Evolutionary conservation across 2,888 invertebrate species (phyloP), one percentile per base, ranked within the genome.

Genomic region (Eupithecia vulgata): DNA sequence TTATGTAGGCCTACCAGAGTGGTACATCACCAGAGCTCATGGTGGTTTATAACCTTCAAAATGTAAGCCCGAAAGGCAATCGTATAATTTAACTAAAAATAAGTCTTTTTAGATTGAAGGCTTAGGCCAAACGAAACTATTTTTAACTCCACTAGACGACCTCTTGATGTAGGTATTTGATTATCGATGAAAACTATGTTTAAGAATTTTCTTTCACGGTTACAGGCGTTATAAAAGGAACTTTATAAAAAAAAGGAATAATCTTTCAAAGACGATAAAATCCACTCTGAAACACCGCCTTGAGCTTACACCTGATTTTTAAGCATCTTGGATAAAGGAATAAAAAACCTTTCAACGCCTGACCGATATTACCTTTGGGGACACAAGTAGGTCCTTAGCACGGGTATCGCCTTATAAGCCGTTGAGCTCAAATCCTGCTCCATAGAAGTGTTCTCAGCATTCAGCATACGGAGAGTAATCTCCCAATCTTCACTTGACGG

Each of bases 401-500:
- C 57, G 57, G 21, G 25, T 52, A 21, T 25, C 57, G 61, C 72
- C 40, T n/a, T 30, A 25, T 72, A 72, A 72, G 74, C 69, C 61
- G 13, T 59, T 59, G 35, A 68, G 70, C 74, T 25, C 21, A 52
- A 21, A 71, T 42, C 61, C n/a, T 52, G 21, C 48, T 65, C 65
- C 37, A 57, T 57, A 66, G 68, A 69, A 74, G 74, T 62, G 68
- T 37, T 52, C 72, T 68, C 67, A 42, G 59, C 64, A 68, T 59
- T 70, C 67, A 34, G 40, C 65, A 70, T 57, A 57, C 57, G 71
- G 59, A 35, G 34, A 67, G 69, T 75, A 74, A 74, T 74, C 74
- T 68, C 69, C n/a, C 72, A 72, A 75, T 75, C 75, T 75, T 75
- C 68, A 71, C 37, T 74, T 69, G 75, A 70, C 72, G 74, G 75